phyloP scores from a whole-genome alignment of 2,113 vertebrate genomes.

The Leptosomus discolor region DNA sequence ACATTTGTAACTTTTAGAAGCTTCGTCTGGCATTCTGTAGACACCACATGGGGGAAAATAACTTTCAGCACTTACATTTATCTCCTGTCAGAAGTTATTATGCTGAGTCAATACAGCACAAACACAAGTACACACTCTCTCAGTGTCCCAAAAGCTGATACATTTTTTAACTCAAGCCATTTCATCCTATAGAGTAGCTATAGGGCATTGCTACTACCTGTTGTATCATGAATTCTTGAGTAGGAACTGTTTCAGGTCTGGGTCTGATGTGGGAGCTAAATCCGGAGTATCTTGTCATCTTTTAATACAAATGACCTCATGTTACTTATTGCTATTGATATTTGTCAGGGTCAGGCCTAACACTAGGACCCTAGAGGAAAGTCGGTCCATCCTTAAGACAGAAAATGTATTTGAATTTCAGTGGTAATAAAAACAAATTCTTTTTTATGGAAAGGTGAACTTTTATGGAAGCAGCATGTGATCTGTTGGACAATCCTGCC shows the following conservation, averaged over 20 bases:
- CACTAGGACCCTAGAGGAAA: not conserved
- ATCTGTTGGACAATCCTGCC: not conserved
- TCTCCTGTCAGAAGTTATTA: not conserved
- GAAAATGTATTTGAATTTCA: not conserved
- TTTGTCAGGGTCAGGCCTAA: not conserved
- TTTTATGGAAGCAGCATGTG: not conserved
- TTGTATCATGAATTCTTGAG: not conserved
- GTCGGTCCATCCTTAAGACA: not conserved
- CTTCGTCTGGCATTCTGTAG: conserved; percentile 13
- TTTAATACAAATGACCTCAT: not conserved
- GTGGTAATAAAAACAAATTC: not conserved
- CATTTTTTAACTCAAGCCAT: not conserved
- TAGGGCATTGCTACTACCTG: not conserved
- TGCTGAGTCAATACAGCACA: not conserved
- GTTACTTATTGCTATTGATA: not conserved
- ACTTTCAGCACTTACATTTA: not conserved
- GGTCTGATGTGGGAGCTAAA: not conserved
- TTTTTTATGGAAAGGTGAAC: not conserved
- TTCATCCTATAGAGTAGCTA: not conserved
- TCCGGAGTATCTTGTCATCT: not conserved
- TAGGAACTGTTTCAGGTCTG: not conserved
- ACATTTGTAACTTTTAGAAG: conserved; percentile 10
- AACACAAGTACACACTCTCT: not conserved
- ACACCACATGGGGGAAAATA: not conserved
- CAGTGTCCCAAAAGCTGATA: not conserved